Evolutionary conservation across 2,113 vertebrate species (phyloP), one percentile per base, ranked within the genome.

Genomic region (Pimephales promelas): DNA sequence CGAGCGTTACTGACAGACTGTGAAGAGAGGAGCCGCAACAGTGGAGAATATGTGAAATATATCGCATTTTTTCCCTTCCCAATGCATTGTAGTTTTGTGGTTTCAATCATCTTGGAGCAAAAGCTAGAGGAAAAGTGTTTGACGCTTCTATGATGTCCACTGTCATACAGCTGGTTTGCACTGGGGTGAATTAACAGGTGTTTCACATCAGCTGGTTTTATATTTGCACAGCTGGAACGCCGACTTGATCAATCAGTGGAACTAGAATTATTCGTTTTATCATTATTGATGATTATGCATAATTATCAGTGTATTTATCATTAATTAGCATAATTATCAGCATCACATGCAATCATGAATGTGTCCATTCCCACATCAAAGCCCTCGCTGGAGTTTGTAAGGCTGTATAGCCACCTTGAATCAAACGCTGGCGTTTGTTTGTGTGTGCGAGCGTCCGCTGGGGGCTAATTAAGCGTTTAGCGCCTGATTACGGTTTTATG

Each of bases 401-500:
- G 49, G 18, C 73, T 54, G 47, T 75, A n/a, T n/a, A 78, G 34
- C 11, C 5, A 40, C 68, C 31, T 34, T 36, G 47, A 79, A 49
- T 45, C 26, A 47, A 45, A 31, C 13, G 7, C 52, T 24, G 43
- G 6, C 78, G 40, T 73, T 57, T 64, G 83, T 79, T n/a, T 79
- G 61, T 73, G 78, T 76, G 36, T 54, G 26, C 16, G 4, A 24
- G 56, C 79, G 10, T 47, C 75, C 14, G 70, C 72, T 64, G 68
- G 75, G 59, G 81, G 52, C 26, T 85, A 87, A 87, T 87, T 87
- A 66, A 83, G 83, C 31, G 36, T 74, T 78, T 40, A 28, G 75
- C 36, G 74, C 3, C 26, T 83, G 81, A 83, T 83, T 73, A 16
- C 10, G 13, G 84, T 66, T 26, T 77, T 26, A 77, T 10, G 26